A percentile compares a stretch with the other conserved stretches of the same genome.
Conservation (phyloP, 2,113 vertebrate genomes). For the Pandion haliaetus region DNA sequence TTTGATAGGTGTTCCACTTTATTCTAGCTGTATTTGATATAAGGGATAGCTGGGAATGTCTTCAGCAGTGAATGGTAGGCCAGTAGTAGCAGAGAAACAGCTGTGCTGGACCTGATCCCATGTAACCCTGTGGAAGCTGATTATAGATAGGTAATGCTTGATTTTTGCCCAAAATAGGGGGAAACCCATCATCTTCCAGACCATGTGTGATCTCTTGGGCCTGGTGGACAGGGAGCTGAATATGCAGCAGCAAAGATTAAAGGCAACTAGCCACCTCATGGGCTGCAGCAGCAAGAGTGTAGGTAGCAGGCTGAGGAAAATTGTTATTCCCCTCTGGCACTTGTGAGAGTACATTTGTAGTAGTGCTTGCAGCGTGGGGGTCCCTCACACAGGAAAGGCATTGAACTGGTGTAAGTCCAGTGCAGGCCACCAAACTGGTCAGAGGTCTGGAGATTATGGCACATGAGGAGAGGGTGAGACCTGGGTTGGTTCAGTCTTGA, state of each 20-base stretch:
- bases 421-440: neutral
- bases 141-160: neutral
- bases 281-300: neutral
- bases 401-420: neutral
- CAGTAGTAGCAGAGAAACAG: neutral
- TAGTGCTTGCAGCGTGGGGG: neutral
- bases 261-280: too few relatives aligned
- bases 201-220: neutral
- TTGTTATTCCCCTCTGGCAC: neutral
- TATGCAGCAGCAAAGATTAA: neutral
- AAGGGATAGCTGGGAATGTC: neutral
- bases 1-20: neutral
- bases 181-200: neutral
- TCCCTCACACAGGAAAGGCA: neutral
- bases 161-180: neutral
- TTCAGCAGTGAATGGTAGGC: neutral
- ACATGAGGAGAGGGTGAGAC: neutral
- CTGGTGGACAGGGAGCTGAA: neutral
- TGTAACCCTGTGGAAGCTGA: neutral
- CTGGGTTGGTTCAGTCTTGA: neutral
- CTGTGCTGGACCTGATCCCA: neutral
- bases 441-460: neutral
- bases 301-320: neutral
- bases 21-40: fast-evolving
- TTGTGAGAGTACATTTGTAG: neutral